Percentiles rank a stretch among this genome's conserved stretches.
phyloP scores from a whole-genome alignment of 2,888 invertebrate genomes.

The Andrena haemorrhoa region DNA sequence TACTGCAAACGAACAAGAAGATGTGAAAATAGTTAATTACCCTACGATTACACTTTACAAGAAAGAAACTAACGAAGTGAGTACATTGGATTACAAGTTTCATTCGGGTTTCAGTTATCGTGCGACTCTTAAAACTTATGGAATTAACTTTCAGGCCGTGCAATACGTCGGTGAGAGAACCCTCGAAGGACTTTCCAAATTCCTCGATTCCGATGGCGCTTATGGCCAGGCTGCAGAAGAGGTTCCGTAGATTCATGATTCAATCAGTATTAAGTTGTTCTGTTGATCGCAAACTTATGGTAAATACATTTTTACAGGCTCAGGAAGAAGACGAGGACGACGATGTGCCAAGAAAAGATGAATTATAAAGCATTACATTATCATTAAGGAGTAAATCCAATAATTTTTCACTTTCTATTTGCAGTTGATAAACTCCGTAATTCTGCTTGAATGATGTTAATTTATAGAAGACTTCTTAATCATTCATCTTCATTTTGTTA shows the following conservation, averaged over 20 bases:
- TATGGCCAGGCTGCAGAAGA: constrained; percentile 90
- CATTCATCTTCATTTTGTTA: constrained; percentile 57
- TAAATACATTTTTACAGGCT: constrained; percentile 80
- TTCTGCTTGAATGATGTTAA: constrained; percentile 57
- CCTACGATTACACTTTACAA: constrained; percentile 98
- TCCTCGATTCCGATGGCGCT: constrained; percentile 96
- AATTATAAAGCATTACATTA: constrained; percentile 88
- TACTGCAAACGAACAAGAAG: constrained; percentile 98
- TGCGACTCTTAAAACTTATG: neutral
- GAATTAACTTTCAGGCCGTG: constrained; percentile 86
- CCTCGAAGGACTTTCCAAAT: constrained; percentile 96
- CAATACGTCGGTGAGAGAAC: constrained; percentile 98
- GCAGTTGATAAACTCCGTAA: constrained; percentile 61
- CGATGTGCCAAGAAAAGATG: constrained; percentile 90
- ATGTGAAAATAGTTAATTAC: constrained; percentile 97
- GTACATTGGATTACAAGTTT: neutral
- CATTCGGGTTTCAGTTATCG: neutral
- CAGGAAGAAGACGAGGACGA: constrained; percentile 91
- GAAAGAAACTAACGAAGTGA: constrained; percentile 94
- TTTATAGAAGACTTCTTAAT: constrained; percentile 59
- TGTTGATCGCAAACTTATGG: constrained; percentile 1
- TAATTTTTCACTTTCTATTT: constrained; percentile 61
- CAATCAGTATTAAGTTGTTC: neutral
- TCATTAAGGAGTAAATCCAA: constrained; percentile 69
- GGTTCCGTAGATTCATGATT: constrained; percentile 77